These are phyloP conservation scores for Cephus spinipes DNA, from an alignment of 2,888 invertebrate species.

Conservation along the genomic window DNA sequence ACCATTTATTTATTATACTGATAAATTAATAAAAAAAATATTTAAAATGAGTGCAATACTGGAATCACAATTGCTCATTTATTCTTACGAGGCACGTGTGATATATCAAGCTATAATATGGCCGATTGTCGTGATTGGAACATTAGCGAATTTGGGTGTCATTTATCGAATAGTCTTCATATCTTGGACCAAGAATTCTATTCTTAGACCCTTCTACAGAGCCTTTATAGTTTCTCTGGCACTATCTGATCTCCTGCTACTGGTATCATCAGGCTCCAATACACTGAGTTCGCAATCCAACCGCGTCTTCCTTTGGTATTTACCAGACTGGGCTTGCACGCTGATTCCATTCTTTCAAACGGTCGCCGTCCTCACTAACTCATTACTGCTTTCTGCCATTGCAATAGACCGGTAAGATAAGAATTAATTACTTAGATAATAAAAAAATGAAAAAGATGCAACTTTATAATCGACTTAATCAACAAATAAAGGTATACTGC, in stretches of 20 bases:
- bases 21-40: not conserved
- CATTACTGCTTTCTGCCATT: slow-evolving; percentile 69
- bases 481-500: slow-evolving; percentile 21
- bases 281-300: slow-evolving; percentile 30
- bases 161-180: slow-evolving; percentile 35
- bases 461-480: not conserved
- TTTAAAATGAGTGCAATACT: slow-evolving; percentile 2
- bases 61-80: slow-evolving; percentile 20
- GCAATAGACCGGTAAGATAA: slow-evolving; percentile 71
- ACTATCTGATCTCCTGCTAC: slow-evolving; percentile 38
- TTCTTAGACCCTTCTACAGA: slow-evolving; percentile 43
- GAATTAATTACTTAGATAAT: slow-evolving; percentile 37
- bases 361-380: slow-evolving; percentile 68
- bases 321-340: slow-evolving; percentile 59
- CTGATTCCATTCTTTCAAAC: slow-evolving; percentile 69
- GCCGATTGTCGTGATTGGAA: slow-evolving; percentile 41
- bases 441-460: not conserved
- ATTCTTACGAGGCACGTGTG: slow-evolving; percentile 27
- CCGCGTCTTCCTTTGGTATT: slow-evolving; percentile 35
- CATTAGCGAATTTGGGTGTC: slow-evolving; percentile 40
- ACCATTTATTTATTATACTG: not conserved
- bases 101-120: slow-evolving; percentile 42
- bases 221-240: slow-evolving; percentile 42
- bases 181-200: slow-evolving; percentile 23
- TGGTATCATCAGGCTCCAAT: slow-evolving; percentile 39